Evolutionary conservation across 1,140 invertebrate genomes (phyloP), one percentile per base, ranked within the genome.

Genomic region (Phocides pigmalion): DNA sequence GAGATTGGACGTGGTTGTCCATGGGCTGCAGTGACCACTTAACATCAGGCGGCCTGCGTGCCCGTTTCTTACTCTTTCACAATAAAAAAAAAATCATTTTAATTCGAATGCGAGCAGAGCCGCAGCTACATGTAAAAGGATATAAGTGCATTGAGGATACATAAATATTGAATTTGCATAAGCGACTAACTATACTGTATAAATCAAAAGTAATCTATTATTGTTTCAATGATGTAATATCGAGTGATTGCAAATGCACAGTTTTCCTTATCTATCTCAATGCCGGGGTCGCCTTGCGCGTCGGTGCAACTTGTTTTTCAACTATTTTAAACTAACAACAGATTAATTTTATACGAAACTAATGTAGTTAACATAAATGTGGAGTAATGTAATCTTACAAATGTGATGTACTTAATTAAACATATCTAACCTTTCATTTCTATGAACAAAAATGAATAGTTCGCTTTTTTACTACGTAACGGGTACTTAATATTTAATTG

Each of bases 251-350:
- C 54, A 78, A 78, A 70, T 73, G 66, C 68, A 72, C 72, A 39
- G 58, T 74, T 79, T 76, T 75, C 78, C 72, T 78, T 73, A 73
- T 76, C 70, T 19, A 53, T 46, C 65, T 81, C 81, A 84, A 82
- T 84, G 79, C 74, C 78, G 74, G 65, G 76, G 76, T 73, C 77
- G 50, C 46, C 47, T 70, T 64, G 72, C 64, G 66, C 62, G 62
- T 44, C 42, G 54, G 37, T 19, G 46, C 16, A 4, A 22, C 46
- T 9, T 28, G 22, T 49, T 49, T 49, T 49, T 49, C 22, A 28
- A 49, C 20, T 25, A 11, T 20, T 47, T 12, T 47, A 22, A 47
- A 47, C n/a, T n/a, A n/a, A 35, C 39, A 41, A 41, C 39, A 41
- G 14, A 16, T 14, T 6, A 41, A 16, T 16, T 35, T 41, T 39